Evolutionary conservation across 2,113 vertebrate genomes (phyloP).

Genomic region (Pongo pygmaeus): DNA sequence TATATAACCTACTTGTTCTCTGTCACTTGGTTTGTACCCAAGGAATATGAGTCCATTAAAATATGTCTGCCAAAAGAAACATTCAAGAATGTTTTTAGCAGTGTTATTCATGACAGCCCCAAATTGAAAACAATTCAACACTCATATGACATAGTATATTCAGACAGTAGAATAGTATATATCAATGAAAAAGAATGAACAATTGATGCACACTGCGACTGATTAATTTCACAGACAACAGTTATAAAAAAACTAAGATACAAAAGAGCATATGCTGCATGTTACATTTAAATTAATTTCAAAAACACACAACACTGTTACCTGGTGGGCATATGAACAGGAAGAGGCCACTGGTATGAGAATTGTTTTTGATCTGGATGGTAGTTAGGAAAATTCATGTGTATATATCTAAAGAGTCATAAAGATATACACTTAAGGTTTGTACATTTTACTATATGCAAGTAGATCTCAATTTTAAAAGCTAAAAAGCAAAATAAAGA

Average conservation of each 20-base stretch:
- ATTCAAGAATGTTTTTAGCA: not conserved
- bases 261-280: not conserved
- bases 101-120: not conserved
- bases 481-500: constrained; percentile 1
- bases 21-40: not conserved
- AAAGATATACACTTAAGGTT: not conserved
- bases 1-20: not conserved
- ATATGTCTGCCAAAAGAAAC: not conserved
- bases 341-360: not conserved
- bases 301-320: not conserved
- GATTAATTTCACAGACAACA: not conserved
- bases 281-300: not conserved
- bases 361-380: not conserved
- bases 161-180: not conserved
- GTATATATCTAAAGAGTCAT: not conserved
- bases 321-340: rapidly evolving
- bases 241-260: not conserved
- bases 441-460: not conserved
- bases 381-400: not conserved
- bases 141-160: not conserved
- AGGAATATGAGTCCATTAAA: not conserved
- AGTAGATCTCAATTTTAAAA: not conserved
- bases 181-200: not conserved
- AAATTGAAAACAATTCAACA: not conserved
- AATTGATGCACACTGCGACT: not conserved